Evolutionary conservation across 2,797 vertebrate species (phyloP), one percentile per base, ranked within the genome.

Genomic region (Xiphorhynchus erythropygius): DNA sequence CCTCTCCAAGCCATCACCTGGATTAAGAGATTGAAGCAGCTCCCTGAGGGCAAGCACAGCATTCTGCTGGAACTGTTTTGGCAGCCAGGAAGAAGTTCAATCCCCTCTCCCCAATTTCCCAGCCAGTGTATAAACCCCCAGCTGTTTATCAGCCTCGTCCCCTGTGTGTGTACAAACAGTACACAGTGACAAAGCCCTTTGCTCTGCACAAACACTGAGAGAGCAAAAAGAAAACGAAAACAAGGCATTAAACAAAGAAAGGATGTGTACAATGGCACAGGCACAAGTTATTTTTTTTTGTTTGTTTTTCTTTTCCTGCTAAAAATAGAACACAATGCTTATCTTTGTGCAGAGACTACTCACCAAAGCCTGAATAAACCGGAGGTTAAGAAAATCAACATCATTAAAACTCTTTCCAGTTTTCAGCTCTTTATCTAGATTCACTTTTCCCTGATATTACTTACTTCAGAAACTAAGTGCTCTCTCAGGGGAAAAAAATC

Each of bases 221-320:
- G 42, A 13, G 21, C 2, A 9, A 87, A 90, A 91, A 75, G 46
- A 90, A 94, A 89, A 84, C 7, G 46, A 91, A 95, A 89, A 92
- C 79, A 89, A 92, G 57, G 25, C 82, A 56, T 42, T 57, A 85
- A 77, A 76, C 84, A 95, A 93, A 92, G 87, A 80, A 87, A 95
- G 64, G 37, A 81, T 86, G 46, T 70, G 69, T 74, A 88, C 62
- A 75, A 50, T 37, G 67, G 67, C 88, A 88, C 49, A 71, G 25
- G 39, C 55, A 75, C 53, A 85, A 80, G 30, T 30, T 81, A 28
- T 13, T 73, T 14, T 35, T 59, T 19, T 62, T 44, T 9, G 33
- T 25, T 50, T 84, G 68, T 57, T 90, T 84, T 84, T 27, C 67
- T 91, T 79, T 78, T 81, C 37, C 8, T 57, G 24, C 41, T 84